Evolutionary conservation across 2,113 vertebrate species (phyloP), one percentile per base, ranked within the genome.

Genomic region (Poecilia latipinna): DNA sequence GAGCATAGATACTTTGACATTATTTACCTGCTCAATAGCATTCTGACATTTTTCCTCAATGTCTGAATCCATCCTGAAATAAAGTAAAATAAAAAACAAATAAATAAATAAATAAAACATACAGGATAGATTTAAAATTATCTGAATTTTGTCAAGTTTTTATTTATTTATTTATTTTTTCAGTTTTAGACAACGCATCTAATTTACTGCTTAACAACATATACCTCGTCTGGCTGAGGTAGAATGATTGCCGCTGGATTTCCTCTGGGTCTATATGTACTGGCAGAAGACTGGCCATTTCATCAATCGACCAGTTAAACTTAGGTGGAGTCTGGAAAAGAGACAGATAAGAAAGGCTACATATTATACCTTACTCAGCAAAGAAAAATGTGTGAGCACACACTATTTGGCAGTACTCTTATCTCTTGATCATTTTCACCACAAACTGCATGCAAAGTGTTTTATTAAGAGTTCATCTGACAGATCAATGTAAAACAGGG

Each of bases 271-370:
- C 95, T 90, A 99, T 99, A 91, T 99, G 96, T 77, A 97, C 96
- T 70, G 98, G 98, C 83, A 96, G 95, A 80, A 98, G 96, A 82
- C 95, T 93, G 82, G 98, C 95, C 94, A 98, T 96, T 79, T 99
- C 96, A 87, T 98, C 97, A 84, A 99, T 98, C 82, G 97, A 97
- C 98, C 98, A 99, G 84, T 94, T 95, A 88, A 99, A 99, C 89
- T 96, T 95, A 35, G 95, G 94, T 75, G 97, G 97, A 72, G 97
- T 97, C 98, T 99, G 81, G 1, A n/a, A 1, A 61, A 85, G 17
- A 77, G n/a, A 84, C 12, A 79, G 10, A 65, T 2, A 82, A 7
- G 22, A 74, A 64, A 22, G 39, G 15, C 67, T 11, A 37, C 26
- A 7, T 19, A 28, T 3, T 24, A 12, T 13, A 35, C 8, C 24